phyloP scores from a whole-genome alignment of 2,888 invertebrate genomes.

The Glyphotaelius pellucidus region DNA sequence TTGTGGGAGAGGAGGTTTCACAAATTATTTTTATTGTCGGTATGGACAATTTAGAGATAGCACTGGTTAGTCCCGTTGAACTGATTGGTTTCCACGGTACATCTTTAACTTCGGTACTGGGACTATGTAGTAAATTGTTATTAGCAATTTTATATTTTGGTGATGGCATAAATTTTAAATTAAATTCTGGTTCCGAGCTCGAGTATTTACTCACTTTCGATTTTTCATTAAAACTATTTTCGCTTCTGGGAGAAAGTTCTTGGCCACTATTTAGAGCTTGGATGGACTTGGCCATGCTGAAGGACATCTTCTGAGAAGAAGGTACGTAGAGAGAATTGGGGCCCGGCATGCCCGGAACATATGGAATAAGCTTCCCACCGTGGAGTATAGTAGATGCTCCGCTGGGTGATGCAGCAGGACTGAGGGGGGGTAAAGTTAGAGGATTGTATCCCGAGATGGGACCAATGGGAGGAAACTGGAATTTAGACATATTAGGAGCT shows the following conservation, averaged over 20 bases:
- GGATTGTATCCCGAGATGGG: slow-evolving; percentile 85
- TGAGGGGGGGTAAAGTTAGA: slow-evolving; percentile 79
- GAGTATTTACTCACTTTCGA: slow-evolving; percentile 37
- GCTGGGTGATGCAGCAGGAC: slow-evolving; percentile 75
- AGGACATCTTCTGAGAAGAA: slow-evolving; percentile 67
- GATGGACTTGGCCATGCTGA: slow-evolving; percentile 55
- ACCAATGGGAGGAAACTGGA: slow-evolving; percentile 83
- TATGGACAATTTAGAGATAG: slow-evolving; percentile 54
- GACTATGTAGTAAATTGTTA: neutral
- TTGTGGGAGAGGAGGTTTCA: slow-evolving; percentile 41
- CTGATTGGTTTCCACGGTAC: slow-evolving; percentile 36
- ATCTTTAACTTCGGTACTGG: slow-evolving; percentile 30
- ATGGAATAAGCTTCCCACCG: slow-evolving; percentile 87
- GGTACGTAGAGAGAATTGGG: slow-evolving; percentile 80
- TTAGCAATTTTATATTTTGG: slow-evolving; percentile 53
- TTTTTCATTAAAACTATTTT: slow-evolving; percentile 45
- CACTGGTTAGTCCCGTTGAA: slow-evolving; percentile 34
- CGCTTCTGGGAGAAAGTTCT: slow-evolving; percentile 42
- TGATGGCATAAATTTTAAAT: slow-evolving; percentile 47
- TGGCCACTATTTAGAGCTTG: slow-evolving; percentile 51
- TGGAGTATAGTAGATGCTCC: slow-evolving; percentile 81
- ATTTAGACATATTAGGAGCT: slow-evolving; percentile 76
- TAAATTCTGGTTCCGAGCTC: slow-evolving; percentile 44
- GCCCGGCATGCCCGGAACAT: slow-evolving; percentile 92
- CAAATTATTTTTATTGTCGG: slow-evolving; percentile 59